phyloP scores from a whole-genome alignment of 2,888 invertebrate genomes.

The Pteria penguin region DNA sequence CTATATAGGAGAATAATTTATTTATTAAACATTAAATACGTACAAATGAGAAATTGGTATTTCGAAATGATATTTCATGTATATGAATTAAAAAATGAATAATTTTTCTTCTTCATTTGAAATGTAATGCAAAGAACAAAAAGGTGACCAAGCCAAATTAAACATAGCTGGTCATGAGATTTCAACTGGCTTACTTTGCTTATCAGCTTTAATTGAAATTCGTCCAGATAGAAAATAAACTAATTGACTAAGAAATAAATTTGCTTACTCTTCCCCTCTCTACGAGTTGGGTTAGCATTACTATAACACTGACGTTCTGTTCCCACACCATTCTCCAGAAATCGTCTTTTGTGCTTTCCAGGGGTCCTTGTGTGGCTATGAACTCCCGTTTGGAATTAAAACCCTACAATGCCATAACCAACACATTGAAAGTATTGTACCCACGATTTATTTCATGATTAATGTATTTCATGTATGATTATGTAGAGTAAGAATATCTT shows the following conservation, averaged over 20 bases:
- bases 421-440: too few relatives aligned
- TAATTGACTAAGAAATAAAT: not conserved
- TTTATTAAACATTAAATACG: too few relatives aligned
- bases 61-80: too few relatives aligned
- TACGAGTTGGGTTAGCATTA: conserved; percentile 87
- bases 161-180: not conserved
- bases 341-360: conserved; percentile 85
- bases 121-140: not conserved
- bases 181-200: not conserved
- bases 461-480: too few relatives aligned
- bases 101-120: too few relatives aligned
- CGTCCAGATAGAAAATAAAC: too few relatives aligned
- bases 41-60: too few relatives aligned
- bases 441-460: too few relatives aligned
- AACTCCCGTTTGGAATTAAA: conserved; percentile 85
- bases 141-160: not conserved
- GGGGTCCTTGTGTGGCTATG: conserved; percentile 88
- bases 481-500: conserved; percentile 47
- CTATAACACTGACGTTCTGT: conserved; percentile 85
- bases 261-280: conserved; percentile 84
- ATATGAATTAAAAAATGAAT: too few relatives aligned
- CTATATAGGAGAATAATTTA: too few relatives aligned
- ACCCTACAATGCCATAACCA: conserved; percentile 85
- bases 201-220: too few relatives aligned
- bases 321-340: conserved; percentile 90